Percentiles rank a stretch among this genome's conserved stretches.
Conservation (phyloP, 2,888 invertebrate genomes). For the Heteropelma amictum region DNA sequence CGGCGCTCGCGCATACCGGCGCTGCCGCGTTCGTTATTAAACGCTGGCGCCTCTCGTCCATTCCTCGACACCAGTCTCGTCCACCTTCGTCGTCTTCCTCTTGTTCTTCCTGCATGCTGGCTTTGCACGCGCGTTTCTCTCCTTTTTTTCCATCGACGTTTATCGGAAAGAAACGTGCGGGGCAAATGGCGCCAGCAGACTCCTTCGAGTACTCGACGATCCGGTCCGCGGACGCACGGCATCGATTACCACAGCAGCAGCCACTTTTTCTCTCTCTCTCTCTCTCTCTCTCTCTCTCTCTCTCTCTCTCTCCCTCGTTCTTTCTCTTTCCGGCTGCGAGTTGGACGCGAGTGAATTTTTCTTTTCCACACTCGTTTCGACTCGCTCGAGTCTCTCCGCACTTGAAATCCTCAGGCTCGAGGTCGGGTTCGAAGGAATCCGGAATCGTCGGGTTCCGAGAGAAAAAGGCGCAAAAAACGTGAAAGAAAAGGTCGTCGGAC, state of each 20-base stretch:
- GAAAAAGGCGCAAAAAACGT: too few species aligned
- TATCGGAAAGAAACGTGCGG: conserved; percentile 2
- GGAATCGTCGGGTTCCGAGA: too few species aligned
- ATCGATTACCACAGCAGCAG: conserved; percentile 3
- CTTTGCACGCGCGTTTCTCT: not conserved
- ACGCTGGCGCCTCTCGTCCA: conserved; percentile 15
- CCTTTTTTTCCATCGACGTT: not conserved
- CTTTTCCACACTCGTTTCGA: not conserved
- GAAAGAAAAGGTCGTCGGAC: too few species aligned
- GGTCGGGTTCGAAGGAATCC: too few species aligned
- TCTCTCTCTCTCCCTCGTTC: not conserved
- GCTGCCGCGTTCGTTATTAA: not conserved
- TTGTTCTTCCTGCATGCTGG: conserved; percentile 15
- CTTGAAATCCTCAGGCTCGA: too few species aligned
- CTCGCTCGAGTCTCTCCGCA: not conserved
- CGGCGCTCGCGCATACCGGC: too few species aligned
- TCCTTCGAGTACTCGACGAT: conserved; percentile 35
- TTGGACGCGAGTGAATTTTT: too few species aligned
- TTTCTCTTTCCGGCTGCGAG: too few species aligned
- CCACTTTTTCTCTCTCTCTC: not conserved
- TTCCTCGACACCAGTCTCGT: conserved; percentile 1
- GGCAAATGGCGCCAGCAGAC: conserved; percentile 30
- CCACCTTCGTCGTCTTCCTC: not conserved
- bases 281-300: not conserved
- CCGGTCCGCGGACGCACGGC: conserved; percentile 29